Percentiles rank a stretch among this genome's conserved stretches.
Conservation (phyloP, 1,140 invertebrate genomes). For the Drosophila neocordata region DNA sequence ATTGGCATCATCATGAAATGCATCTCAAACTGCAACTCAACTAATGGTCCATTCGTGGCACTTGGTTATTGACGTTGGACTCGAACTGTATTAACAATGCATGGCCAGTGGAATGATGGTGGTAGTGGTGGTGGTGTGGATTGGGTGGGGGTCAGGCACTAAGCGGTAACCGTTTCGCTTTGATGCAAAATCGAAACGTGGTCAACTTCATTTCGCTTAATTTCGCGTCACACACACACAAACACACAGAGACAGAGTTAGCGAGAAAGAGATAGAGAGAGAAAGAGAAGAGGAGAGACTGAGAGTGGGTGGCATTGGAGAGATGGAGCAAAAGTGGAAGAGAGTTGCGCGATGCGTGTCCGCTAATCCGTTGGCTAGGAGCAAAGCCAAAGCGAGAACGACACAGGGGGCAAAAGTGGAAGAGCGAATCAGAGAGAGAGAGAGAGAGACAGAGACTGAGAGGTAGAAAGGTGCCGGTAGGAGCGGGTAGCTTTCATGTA, state of each 20-base stretch:
- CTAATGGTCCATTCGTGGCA: conserved; percentile 81
- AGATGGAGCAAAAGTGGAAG: conserved; percentile 9
- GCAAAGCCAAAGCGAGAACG: neutral
- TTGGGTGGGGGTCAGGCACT: conserved; percentile 12
- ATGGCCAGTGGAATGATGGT: conserved; percentile 49
- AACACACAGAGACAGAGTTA: conserved; percentile 20
- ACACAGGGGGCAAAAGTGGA: neutral
- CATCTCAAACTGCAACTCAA: conserved; percentile 61
- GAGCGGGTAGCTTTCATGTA: too few species aligned
- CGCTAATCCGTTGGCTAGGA: conserved; percentile 60
- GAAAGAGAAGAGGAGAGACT: conserved; percentile 2
- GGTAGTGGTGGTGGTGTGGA: neutral
- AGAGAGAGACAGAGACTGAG: neutral
- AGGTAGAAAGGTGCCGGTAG: neutral
- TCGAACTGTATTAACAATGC: conserved; percentile 79
- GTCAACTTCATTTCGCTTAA: conserved; percentile 81
- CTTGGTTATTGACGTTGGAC: conserved; percentile 80
- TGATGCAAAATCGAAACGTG: conserved; percentile 81
- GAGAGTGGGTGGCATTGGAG: neutral
- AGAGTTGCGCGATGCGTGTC: conserved; percentile 36
- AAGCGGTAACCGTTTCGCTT: conserved; percentile 61
- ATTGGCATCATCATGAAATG: conserved; percentile 49
- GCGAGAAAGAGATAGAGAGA: too few species aligned
- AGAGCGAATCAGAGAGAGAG: neutral
- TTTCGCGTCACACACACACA: conserved; percentile 64